phyloP scores from a whole-genome alignment of 2,888 invertebrate genomes.

The Lepidochrysops patricia region DNA sequence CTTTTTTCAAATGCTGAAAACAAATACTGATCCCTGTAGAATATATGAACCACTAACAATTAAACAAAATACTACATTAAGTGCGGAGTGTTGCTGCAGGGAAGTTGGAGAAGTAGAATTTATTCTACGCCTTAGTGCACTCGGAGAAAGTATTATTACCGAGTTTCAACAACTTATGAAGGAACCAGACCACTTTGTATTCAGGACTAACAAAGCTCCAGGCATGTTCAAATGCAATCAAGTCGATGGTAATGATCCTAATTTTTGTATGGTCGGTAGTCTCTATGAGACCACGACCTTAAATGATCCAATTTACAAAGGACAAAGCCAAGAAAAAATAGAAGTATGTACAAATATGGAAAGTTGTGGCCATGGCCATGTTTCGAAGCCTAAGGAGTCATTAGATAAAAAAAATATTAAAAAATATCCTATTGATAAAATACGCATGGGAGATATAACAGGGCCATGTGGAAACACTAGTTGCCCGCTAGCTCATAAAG shows the following conservation, averaged over 20 bases:
- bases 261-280: slow-evolving; percentile 60
- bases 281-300: slow-evolving; percentile 59
- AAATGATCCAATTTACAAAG: slow-evolving; percentile 51
- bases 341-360: slow-evolving; percentile 59
- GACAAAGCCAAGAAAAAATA: slow-evolving; percentile 42
- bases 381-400: slow-evolving; percentile 34
- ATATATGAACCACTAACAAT: slow-evolving; percentile 45
- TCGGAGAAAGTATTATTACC: slow-evolving; percentile 62
- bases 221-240: slow-evolving; percentile 59
- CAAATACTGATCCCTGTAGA: slow-evolving; percentile 46
- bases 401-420: slow-evolving; percentile 29
- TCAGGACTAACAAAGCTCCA: slow-evolving; percentile 60
- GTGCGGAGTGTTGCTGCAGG: slow-evolving; percentile 49
- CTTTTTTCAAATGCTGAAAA: slow-evolving; percentile 64
- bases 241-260: slow-evolving; percentile 55
- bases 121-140: slow-evolving; percentile 63
- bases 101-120: slow-evolving; percentile 58
- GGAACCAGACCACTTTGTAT: slow-evolving; percentile 55
- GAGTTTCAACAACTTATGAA: slow-evolving; percentile 59
- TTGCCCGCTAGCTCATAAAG: slow-evolving; percentile 59
- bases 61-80: slow-evolving; percentile 41
- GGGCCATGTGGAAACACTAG: slow-evolving; percentile 64
- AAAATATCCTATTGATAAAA: slow-evolving; percentile 48
- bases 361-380: slow-evolving; percentile 41
- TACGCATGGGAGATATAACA: slow-evolving; percentile 63